These are phyloP conservation scores for Dermochelys coriacea DNA, from an alignment of 2,797 vertebrate species.

Conservation along the genomic window DNA sequence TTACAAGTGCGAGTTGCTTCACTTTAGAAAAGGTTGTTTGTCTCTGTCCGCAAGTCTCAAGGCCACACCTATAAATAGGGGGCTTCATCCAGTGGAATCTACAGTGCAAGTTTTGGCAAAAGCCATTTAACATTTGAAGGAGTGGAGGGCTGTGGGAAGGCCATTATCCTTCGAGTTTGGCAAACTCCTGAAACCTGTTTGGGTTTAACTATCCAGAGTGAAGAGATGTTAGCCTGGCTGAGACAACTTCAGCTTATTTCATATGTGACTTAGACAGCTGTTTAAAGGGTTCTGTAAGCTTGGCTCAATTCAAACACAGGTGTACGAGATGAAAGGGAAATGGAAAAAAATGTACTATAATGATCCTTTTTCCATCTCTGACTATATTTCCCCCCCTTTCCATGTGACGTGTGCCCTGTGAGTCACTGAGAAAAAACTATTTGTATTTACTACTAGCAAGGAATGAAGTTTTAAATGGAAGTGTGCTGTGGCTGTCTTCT, in stretches of 20 bases:
- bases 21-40: not conserved
- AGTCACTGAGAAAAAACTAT: slow-evolving; percentile 68
- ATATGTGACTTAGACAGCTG: slow-evolving; percentile 82
- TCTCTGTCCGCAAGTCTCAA: not conserved
- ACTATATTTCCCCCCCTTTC: slow-evolving; percentile 63
- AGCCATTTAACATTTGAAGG: slow-evolving; percentile 47
- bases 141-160: slow-evolving; percentile 64
- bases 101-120: slow-evolving; percentile 62
- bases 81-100: slow-evolving; percentile 32
- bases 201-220: slow-evolving; percentile 70
- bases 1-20: not conserved
- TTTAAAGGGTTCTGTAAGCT: slow-evolving; percentile 81
- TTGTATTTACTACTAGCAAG: slow-evolving; percentile 80
- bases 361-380: slow-evolving; percentile 79
- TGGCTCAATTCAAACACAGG: slow-evolving; percentile 83
- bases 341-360: slow-evolving; percentile 73
- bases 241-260: slow-evolving; percentile 77
- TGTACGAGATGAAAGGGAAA: slow-evolving; percentile 84
- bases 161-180: slow-evolving; percentile 64
- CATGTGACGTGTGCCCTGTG: slow-evolving; percentile 77
- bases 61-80: slow-evolving; percentile 58
- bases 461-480: slow-evolving; percentile 75
- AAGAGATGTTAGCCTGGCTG: slow-evolving; percentile 75
- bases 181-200: slow-evolving; percentile 64
- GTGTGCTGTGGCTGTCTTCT: slow-evolving; percentile 47